Evolutionary conservation across 2,797 vertebrate species (phyloP), one percentile per base, ranked within the genome.

Genomic region (Halcyon chelicuti): DNA sequence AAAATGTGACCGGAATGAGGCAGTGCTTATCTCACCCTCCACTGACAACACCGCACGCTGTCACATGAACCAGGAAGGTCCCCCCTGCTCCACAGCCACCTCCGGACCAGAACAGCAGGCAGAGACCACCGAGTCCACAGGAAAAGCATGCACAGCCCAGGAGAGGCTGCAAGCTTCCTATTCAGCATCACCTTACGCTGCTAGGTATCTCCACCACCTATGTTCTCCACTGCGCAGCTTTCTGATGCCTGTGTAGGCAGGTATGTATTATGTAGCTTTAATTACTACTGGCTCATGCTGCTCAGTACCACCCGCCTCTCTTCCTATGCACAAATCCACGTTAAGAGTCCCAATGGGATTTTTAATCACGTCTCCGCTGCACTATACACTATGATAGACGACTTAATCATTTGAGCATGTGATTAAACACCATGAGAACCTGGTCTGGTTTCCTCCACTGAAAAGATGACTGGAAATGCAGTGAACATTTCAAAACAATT

Each of bases 31-130:
- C 28, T 57, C 68, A 42, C 57, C 82, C 51, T 68, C 67, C 31
- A 63, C 42, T 12, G 31, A 39, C 26, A 61, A 49, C 18, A 61
- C 18, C n/a, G 72, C 0, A 0, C 6, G 23, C n/a, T 37, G 16
- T 42, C 49, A 72, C n/a, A 52, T 23, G 35, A 65, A 62, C 7
- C 31, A 65, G 51, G 61, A 63, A 47, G 31, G 18, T 82, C 52
- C 60, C 39, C 63, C 46, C 26, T 4, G 3, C n/a, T 72, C 23
- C 37, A 15, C 60, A 88, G 55, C 25, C 4, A 0, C 8, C 14
- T 37, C 60, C 11, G 39, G 60, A 29, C 40, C 33, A 25, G 23
- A 81, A 23, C 3, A 66, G 63, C 51, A 73, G 20, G 15, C 13
- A 66, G 44, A 20, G 8, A 44, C 1, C 39, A 51, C 28, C 40